phyloP scores from a whole-genome alignment of 2,797 vertebrate species.

The Sebastes ruberrimus region DNA sequence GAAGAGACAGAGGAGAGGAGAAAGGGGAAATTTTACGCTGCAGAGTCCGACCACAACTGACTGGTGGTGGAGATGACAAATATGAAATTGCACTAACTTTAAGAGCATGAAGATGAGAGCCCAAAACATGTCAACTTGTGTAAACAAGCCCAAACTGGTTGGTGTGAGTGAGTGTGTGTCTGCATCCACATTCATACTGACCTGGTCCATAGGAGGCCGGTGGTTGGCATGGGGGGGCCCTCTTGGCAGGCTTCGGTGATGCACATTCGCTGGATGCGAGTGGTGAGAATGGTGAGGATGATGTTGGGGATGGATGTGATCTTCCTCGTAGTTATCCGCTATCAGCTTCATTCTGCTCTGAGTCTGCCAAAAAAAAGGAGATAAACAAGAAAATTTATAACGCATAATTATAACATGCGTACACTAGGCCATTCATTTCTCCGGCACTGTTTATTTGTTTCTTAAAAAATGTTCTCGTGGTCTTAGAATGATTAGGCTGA shows the following conservation, averaged over 20 bases:
- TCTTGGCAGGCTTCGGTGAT: conserved; percentile 86
- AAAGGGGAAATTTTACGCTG: conserved; percentile 50
- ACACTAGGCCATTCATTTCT: conserved; percentile 6
- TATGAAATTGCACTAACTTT: conserved; percentile 50
- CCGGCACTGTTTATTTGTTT: conserved; percentile 31
- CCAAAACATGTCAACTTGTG: conserved; percentile 38
- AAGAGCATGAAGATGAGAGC: conserved; percentile 38
- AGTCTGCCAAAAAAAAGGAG: conserved; percentile 80
- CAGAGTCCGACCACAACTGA: conserved; percentile 57
- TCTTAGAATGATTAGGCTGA: conserved; percentile 52
- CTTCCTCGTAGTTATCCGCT: conserved; percentile 93
- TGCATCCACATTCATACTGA: conserved; percentile 64
- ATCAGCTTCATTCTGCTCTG: conserved; percentile 97
- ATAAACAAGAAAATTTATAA: conserved; percentile 24
- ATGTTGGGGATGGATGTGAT: conserved; percentile 86
- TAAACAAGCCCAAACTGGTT: conserved; percentile 45
- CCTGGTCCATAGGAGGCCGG: conserved; percentile 93
- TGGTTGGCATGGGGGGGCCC: conserved; percentile 88
- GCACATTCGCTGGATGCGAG: conserved; percentile 85
- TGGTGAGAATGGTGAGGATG: conserved; percentile 85
- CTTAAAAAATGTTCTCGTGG: conserved; percentile 19
- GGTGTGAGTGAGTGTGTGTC: neutral
- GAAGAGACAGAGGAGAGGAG: conserved; percentile 35
- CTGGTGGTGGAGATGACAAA: conserved; percentile 50
- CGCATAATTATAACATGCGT: conserved; percentile 8